Percentiles rank a stretch among this genome's conserved stretches.
These are phyloP conservation scores for Epinephelus cyanopodus DNA, from an alignment of 2,113 vertebrate genomes.

Conservation along the genomic window DNA sequence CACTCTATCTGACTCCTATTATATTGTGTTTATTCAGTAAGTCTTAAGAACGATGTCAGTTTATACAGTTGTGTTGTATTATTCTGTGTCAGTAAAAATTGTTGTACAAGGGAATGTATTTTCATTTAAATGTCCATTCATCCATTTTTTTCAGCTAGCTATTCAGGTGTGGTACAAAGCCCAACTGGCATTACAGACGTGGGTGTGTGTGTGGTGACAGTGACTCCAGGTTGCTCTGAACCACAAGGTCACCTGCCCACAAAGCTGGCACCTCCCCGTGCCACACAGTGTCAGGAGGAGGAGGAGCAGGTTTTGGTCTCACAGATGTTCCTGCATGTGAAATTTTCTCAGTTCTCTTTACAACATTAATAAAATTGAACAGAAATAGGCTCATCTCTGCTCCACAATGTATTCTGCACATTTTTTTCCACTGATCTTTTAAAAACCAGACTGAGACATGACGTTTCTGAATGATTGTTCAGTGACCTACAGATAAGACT, in stretches of 20 bases:
- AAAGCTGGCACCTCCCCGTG: conserved; percentile 13
- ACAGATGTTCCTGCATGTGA: conserved; percentile 34
- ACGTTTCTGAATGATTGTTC: not conserved
- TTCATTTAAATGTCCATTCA: not conserved
- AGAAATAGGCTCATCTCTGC: not conserved
- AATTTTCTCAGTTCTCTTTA: conserved; percentile 30
- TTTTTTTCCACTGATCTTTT: not conserved
- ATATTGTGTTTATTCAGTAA: not conserved
- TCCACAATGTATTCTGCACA: too few species aligned
- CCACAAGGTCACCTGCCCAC: conserved; percentile 42
- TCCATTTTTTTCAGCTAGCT: not conserved
- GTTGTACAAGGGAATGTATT: not conserved
- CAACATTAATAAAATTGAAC: not conserved
- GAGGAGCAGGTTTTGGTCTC: not conserved
- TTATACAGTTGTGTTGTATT: not conserved
- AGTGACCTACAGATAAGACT: conserved; percentile 21
- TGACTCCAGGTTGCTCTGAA: conserved; percentile 24
- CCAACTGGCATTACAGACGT: conserved; percentile 7
- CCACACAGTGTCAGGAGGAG: not conserved
- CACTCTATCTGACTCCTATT: conserved; percentile 1
- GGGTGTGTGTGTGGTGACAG: conserved; percentile 36
- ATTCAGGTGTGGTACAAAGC: not conserved
- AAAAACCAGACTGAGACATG: not conserved
- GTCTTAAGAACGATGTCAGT: not conserved
- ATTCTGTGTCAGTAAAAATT: not conserved